Conservation (phyloP, 2,797 vertebrate species). For the Etheostoma perlongum region DNA sequence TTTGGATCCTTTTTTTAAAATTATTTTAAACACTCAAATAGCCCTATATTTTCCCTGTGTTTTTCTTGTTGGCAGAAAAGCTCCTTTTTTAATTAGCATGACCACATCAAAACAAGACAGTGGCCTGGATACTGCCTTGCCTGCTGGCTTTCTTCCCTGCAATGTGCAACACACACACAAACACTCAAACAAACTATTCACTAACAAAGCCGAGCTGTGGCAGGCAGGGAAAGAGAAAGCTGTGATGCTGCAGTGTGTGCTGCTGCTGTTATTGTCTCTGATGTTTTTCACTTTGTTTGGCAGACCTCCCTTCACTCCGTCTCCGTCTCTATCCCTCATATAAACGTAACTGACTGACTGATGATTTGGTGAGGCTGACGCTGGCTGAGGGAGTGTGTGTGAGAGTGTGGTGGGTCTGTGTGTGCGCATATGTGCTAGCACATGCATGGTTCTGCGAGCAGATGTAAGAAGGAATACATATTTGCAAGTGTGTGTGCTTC, state of each 20-base stretch:
- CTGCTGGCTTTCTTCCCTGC: slow-evolving; percentile 74
- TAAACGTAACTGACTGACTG: slow-evolving; percentile 69
- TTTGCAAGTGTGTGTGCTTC: slow-evolving; percentile 29
- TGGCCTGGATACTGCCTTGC: slow-evolving; percentile 78
- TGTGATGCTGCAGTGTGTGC: slow-evolving; percentile 68
- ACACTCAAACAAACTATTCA: slow-evolving; percentile 66
- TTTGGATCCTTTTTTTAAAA: slow-evolving; percentile 18
- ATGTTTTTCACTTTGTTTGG: slow-evolving; percentile 80
- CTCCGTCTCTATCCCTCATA: slow-evolving; percentile 61
- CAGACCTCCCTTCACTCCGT: slow-evolving; percentile 70
- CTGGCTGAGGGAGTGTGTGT: slow-evolving; percentile 24
- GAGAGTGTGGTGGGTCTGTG: background rate
- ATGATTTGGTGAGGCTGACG: slow-evolving; percentile 72
- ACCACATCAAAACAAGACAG: slow-evolving; percentile 81
- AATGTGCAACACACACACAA: slow-evolving; percentile 53
- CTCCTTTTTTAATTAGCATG: slow-evolving; percentile 77
- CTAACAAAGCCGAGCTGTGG: slow-evolving; percentile 73
- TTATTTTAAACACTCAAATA: slow-evolving; percentile 63
- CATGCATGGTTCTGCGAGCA: slow-evolving; percentile 39
- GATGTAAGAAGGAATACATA: slow-evolving; percentile 66
- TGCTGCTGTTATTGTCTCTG: slow-evolving; percentile 73
- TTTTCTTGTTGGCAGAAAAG: slow-evolving; percentile 72
- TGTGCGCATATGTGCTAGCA: slow-evolving; percentile 25
- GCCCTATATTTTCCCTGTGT: slow-evolving; percentile 47
- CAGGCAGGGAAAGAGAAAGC: slow-evolving; percentile 64